phyloP scores from a whole-genome alignment of 2,797 vertebrate species.

The Potorous gilbertii region DNA sequence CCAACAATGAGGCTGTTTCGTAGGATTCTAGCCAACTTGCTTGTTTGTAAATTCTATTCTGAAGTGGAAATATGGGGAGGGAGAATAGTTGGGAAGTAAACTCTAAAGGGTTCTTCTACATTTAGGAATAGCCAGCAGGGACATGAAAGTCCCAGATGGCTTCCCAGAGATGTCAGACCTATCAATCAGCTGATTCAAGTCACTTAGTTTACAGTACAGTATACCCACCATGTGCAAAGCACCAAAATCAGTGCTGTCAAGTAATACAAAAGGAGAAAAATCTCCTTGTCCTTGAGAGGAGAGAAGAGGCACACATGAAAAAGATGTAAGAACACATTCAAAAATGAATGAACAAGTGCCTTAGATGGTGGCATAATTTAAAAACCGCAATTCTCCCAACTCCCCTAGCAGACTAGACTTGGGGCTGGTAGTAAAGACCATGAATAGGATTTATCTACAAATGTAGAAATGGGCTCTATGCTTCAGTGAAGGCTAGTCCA shows the following conservation, averaged over 20 bases:
- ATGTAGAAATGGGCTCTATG: neutral
- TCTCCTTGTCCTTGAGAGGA: neutral
- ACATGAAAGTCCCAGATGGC: neutral
- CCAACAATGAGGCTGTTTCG: slow-evolving; percentile 28
- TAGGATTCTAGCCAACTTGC: slow-evolving; percentile 51
- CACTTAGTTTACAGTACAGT: neutral
- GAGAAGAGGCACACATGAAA: neutral
- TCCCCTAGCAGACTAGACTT: neutral
- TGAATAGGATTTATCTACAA: neutral
- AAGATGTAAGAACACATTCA: neutral
- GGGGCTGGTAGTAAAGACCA: neutral
- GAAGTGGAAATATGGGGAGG: neutral
- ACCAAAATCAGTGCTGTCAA: neutral
- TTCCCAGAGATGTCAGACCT: neutral
- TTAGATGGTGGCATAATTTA: neutral
- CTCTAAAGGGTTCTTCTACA: slow-evolving; percentile 16
- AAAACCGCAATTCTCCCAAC: neutral
- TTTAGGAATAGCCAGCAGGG: neutral
- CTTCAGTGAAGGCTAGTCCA: neutral
- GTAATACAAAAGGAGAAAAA: neutral
- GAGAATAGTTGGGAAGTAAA: slow-evolving; percentile 22
- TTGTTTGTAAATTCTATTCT: slow-evolving; percentile 50
- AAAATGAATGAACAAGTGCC: neutral
- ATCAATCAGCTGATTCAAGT: neutral
- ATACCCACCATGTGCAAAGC: neutral